Evolutionary conservation across 2,797 vertebrate species (phyloP), one percentile per base, ranked within the genome.

Genomic region (Alosa sapidissima): DNA sequence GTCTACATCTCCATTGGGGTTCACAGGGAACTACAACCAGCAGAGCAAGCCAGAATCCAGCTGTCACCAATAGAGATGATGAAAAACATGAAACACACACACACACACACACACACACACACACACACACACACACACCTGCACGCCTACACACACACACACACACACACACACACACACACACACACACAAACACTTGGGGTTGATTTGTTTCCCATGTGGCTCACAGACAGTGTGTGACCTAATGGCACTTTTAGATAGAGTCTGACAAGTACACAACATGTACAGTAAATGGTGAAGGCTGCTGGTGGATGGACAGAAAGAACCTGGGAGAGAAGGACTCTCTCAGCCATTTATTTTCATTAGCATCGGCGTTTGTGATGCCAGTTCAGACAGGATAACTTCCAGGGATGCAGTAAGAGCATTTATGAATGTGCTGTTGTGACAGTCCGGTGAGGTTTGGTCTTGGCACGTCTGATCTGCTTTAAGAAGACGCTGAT

Each of bases 91-190:
- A 36, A 36, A 36, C 33, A 47, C 16, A 21, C 60, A 19, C 41
- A 3, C 11, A 78, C 72, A 47, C 41, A 75, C 36, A 75, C 28
- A 36, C 65, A 72, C 65, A 36, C 65, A 36, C 65, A 36, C 65
- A 72, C 65, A 36, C 65, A 68, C 65, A 68, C 65, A 68, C 24
- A 33, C 28, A 36, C 33, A 41, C 68, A 75, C 68, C 5, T 11
- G 16, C 33, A 16, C 68, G 14, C 68, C 16, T 33, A 45, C 36
- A 45, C 33, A 75, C 21, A 75, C 58, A 72, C 13, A 13, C 65
- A 72, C 68, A 72, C 68, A 72, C n/a, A 28, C 68, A 72, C 13
- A 13, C 65, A 72, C 68, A 72, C 68, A 72, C n/a, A 28, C 68
- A 72, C 8, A 28, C 28, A 72, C n/a, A 36, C 68, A 33, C 65